Conservation (phyloP, 2,888 invertebrate genomes). For the Gari tellinella region DNA sequence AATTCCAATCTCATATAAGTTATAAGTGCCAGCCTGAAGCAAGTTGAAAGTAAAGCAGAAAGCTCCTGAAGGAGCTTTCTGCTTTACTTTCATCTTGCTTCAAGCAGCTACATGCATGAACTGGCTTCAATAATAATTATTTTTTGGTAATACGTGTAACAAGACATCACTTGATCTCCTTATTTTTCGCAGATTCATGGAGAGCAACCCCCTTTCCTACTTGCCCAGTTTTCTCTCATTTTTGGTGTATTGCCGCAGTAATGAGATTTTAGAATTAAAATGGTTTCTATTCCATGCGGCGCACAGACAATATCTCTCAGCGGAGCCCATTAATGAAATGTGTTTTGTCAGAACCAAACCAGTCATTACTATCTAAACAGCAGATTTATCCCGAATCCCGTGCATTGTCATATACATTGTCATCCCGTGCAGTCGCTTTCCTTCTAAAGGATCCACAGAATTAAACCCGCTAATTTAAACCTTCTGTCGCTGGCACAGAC, state of each 20-base stretch:
- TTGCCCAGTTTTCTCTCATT: constrained; percentile 7
- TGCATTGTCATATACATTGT: constrained; percentile 29
- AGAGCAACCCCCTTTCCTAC: background rate
- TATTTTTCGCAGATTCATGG: no score
- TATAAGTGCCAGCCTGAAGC: no score
- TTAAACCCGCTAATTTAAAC: constrained; percentile 39
- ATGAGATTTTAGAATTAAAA: constrained; percentile 69
- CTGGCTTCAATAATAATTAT: no score
- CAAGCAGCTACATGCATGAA: no score
- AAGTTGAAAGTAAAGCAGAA: no score
- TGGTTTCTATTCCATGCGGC: constrained; percentile 28
- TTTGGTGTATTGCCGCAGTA: constrained; percentile 25
- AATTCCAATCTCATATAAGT: no score
- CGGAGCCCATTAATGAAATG: constrained; percentile 55
- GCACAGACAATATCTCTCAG: constrained; percentile 57
- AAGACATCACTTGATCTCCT: no score
- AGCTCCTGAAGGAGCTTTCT: no score
- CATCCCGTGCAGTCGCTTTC: constrained; percentile 1
- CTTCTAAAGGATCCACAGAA: background rate
- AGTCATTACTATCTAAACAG: constrained; percentile 62
- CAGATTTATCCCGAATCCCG: constrained; percentile 16
- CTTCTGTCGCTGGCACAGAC: constrained; percentile 39
- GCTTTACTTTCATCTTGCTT: no score
- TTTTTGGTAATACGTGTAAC: no score
- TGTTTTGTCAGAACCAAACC: constrained; percentile 51